Evolutionary conservation across 2,113 vertebrate species (phyloP), one percentile per base, ranked within the genome.

Genomic region (Columba janthina): DNA sequence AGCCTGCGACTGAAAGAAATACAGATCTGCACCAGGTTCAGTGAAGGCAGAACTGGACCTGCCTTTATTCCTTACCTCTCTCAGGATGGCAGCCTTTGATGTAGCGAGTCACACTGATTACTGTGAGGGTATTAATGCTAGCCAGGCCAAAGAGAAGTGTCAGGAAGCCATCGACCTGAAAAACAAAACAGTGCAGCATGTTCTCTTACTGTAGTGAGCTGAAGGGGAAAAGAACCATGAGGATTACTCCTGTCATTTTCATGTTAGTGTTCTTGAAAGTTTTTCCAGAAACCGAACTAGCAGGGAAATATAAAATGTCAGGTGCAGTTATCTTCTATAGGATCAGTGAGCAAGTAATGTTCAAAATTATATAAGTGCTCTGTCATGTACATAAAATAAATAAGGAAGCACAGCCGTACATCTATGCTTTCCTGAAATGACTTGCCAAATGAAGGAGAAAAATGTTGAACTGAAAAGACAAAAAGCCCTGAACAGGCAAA

Each of bases 91-190:
- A 98, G 80, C 98, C 98, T 94, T 98, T 98, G 95, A 99, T 98
- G 89, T 99, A 99, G 86, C 98, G 97, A 70, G 98, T 99, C 89
- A 99, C 90, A 62, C 98, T 99, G 97, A 99, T 99, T 46, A 99
- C 98, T 4, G 98, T 99, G 69, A 99, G 97, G 28, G 99, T 99
- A 95, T 99, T 99, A 97, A 99, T 99, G 97, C 99, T 99, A 17
- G 98, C 98, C 19, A 99, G 97, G 70, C 99, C 99, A 64, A 99
- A 99, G 15, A 99, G 98, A 70, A 99, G 95, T 0, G 99, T 99
- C 91, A 99, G 97, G 97, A 99, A 99, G 16, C 99, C 99, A 46
- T 99, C 99, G 66, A 99, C 81, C 99, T 99, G 94, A 64, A 97
- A 97, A 92, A 90, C 53, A 92, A 93, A 96, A 31, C 71, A 84